These are phyloP conservation scores for Ammodytes marinus DNA, from an alignment of 2,113 vertebrate species.

Conservation along the genomic window DNA sequence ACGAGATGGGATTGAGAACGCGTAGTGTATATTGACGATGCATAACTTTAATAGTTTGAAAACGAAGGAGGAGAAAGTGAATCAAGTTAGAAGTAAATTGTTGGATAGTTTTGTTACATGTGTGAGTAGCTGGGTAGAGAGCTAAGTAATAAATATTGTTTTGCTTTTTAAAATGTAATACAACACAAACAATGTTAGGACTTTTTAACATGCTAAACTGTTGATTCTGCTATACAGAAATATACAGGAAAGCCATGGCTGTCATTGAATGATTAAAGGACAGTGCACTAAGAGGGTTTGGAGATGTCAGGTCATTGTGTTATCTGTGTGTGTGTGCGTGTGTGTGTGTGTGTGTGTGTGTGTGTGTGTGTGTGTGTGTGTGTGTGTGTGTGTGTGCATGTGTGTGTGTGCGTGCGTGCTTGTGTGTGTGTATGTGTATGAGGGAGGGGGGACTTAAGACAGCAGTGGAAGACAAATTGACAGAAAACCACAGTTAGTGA, in stretches of 20 bases:
- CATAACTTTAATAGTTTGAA: too few species aligned
- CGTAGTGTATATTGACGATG: too few species aligned
- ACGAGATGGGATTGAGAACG: too few species aligned
- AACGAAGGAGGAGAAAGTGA: too few species aligned
- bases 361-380: not conserved
- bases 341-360: not conserved
- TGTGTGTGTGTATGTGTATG: not conserved
- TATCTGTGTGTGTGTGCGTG: too few species aligned
- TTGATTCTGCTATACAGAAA: conserved; percentile 25
- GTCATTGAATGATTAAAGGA: conserved; percentile 46
- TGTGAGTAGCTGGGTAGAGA: too few species aligned
- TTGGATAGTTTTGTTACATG: too few species aligned
- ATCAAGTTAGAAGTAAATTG: too few species aligned
- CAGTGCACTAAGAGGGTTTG: conserved; percentile 35
- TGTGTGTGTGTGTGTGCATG: not conserved
- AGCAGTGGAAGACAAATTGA: conserved; percentile 45
- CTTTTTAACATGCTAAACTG: not conserved
- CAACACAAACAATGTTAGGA: not conserved
- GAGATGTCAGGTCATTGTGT: conserved; percentile 27
- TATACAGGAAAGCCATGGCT: not conserved
- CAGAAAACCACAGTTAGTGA: conserved; percentile 38
- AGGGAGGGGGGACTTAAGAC: conserved; percentile 29
- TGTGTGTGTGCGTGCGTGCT: not conserved
- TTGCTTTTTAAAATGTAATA: too few species aligned
- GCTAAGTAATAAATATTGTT: too few species aligned